Evolutionary conservation across 2,888 invertebrate species (phyloP).

Genomic region (Lithophane leautieri): DNA sequence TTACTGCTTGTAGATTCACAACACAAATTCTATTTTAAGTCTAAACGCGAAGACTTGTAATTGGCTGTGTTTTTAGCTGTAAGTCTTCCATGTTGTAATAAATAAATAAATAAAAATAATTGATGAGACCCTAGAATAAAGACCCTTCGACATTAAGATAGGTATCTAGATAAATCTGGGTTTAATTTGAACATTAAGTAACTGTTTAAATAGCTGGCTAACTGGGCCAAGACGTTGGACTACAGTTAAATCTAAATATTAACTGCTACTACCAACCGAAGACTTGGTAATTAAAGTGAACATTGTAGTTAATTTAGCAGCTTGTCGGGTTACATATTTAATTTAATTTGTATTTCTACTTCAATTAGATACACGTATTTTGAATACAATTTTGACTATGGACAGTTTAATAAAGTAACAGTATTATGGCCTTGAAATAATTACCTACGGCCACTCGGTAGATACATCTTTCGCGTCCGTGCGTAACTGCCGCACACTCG

Average conservation of each 20-base stretch:
- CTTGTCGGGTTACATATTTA: background rate
- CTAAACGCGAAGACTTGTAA: too few relatives aligned
- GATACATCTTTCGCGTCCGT: too few relatives aligned
- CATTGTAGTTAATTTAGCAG: constrained; percentile 15
- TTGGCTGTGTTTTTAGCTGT: too few relatives aligned
- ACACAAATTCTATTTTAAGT: too few relatives aligned
- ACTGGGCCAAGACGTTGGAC: background rate
- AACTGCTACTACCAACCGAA: constrained; percentile 1
- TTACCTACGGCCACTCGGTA: too few relatives aligned
- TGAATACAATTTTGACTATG: background rate
- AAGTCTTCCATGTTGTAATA: too few relatives aligned
- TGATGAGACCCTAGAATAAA: background rate
- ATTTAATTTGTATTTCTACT: background rate
- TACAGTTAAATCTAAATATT: constrained; percentile 23
- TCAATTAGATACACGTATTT: background rate
- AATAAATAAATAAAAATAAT: too few relatives aligned
- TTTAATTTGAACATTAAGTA: background rate
- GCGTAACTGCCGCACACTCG: too few relatives aligned
- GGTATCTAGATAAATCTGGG: background rate
- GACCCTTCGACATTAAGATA: background rate
- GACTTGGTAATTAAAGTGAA: constrained; percentile 23
- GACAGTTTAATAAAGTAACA: too few relatives aligned
- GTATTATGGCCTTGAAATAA: too few relatives aligned
- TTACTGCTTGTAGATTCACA: too few relatives aligned
- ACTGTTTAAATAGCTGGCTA: constrained; percentile 11